A percentile compares a stretch with the other conserved stretches of the same genome.
phyloP scores from a whole-genome alignment of 2,113 vertebrate genomes.

The Ceuthmochares aereus region DNA sequence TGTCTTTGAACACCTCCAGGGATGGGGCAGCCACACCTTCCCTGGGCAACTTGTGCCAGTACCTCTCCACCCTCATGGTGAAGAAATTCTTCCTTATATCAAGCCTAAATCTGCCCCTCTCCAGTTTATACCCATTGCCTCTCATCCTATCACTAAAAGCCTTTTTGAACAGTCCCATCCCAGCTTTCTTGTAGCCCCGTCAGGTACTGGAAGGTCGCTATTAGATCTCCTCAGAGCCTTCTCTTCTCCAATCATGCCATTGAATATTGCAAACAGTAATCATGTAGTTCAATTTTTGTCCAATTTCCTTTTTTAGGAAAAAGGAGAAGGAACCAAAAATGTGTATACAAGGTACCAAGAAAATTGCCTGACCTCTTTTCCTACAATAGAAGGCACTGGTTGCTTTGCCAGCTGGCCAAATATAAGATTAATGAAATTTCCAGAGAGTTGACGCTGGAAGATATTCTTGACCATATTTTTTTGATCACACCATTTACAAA shows the following conservation, averaged over 20 bases:
- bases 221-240: no score
- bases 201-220: no score
- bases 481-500: background rate
- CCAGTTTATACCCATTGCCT: no score
- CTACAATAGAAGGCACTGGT: background rate
- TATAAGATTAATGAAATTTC: background rate
- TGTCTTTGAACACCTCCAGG: no score
- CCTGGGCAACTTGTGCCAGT: no score
- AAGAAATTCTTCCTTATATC: no score
- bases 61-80: no score
- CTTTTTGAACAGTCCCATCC: no score
- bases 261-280: background rate
- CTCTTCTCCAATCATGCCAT: background rate
- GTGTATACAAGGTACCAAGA: background rate
- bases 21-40: no score
- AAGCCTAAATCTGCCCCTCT: no score
- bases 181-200: no score
- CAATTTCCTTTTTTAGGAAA: background rate
- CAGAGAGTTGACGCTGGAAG: background rate
- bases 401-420: background rate
- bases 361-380: background rate
- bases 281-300: fast-evolving
- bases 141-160: no score
- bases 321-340: background rate
- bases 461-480: background rate